Conservation (phyloP, 2,797 vertebrate genomes). For the Anabas testudineus region DNA sequence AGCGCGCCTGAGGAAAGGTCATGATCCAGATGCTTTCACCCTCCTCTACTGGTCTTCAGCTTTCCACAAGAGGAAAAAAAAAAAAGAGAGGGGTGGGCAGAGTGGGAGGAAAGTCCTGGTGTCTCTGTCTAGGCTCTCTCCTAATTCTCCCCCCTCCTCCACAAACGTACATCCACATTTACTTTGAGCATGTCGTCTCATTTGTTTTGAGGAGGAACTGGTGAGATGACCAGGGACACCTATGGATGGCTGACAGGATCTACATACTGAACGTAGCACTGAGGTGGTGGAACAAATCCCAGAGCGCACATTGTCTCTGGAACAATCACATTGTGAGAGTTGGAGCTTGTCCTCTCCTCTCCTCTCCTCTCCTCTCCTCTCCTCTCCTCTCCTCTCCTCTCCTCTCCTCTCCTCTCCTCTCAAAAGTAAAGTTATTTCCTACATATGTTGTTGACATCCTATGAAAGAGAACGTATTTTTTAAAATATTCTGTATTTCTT, state of each 20-base stretch:
- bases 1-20: slow-evolving; percentile 81
- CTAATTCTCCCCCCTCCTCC: slow-evolving; percentile 24
- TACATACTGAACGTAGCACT: slow-evolving; percentile 64
- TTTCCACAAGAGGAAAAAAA: slow-evolving; percentile 56
- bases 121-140: slow-evolving; percentile 49
- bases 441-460: not conserved
- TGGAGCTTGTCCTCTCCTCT: slow-evolving; percentile 36
- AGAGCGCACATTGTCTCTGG: slow-evolving; percentile 72
- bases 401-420: too few relatives aligned
- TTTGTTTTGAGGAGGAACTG: slow-evolving; percentile 72
- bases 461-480: not conserved
- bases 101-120: slow-evolving; percentile 58
- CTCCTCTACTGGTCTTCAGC: slow-evolving; percentile 71
- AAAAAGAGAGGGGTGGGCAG: slow-evolving; percentile 33
- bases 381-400: not conserved
- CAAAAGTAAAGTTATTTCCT: too few relatives aligned
- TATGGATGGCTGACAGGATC: slow-evolving; percentile 76
- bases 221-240: slow-evolving; percentile 61
- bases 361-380: slow-evolving; percentile 14
- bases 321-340: slow-evolving; percentile 74
- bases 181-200: slow-evolving; percentile 77
- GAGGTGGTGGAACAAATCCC: slow-evolving; percentile 78
- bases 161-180: slow-evolving; percentile 71
- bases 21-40: slow-evolving; percentile 79
- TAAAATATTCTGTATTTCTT: slow-evolving; percentile 6